Evolutionary conservation across 2,797 vertebrate species (phyloP).

Genomic region (Saguinus oedipus): DNA sequence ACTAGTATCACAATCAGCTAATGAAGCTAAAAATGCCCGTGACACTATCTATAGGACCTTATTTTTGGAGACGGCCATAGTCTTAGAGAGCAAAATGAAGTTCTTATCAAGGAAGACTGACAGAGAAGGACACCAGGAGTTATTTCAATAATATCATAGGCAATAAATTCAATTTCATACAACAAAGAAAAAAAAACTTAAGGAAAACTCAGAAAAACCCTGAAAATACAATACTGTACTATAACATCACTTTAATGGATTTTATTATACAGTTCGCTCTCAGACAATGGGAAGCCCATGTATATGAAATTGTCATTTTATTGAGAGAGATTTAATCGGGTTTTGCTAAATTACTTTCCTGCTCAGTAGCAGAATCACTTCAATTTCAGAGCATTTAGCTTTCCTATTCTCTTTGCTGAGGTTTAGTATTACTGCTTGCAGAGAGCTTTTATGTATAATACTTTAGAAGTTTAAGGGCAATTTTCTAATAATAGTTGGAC

Average conservation of each 20-base stretch:
- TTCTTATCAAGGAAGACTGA: slow-evolving; percentile 18
- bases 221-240: neutral
- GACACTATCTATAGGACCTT: neutral
- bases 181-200: slow-evolving; percentile 52
- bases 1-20: neutral
- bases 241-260: slow-evolving; percentile 19
- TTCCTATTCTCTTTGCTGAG: slow-evolving; percentile 35
- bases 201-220: slow-evolving; percentile 35
- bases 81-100: slow-evolving; percentile 13
- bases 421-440: neutral
- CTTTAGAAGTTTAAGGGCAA: slow-evolving; percentile 63
- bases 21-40: neutral
- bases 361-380: slow-evolving; percentile 62
- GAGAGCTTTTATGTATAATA: slow-evolving; percentile 59
- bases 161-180: slow-evolving; percentile 65
- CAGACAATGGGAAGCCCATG: slow-evolving; percentile 35
- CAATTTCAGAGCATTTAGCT: slow-evolving; percentile 46
- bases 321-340: slow-evolving; percentile 60
- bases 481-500: slow-evolving; percentile 74
- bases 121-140: slow-evolving; percentile 17
- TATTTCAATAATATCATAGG: slow-evolving; percentile 46
- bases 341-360: slow-evolving; percentile 70
- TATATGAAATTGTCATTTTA: slow-evolving; percentile 67
- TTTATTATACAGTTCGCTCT: slow-evolving; percentile 47
- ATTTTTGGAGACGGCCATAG: neutral